Evolutionary conservation across 53 echinoderm and acorn worm species (phyloP).

Genomic region (Luidia sarsii): DNA sequence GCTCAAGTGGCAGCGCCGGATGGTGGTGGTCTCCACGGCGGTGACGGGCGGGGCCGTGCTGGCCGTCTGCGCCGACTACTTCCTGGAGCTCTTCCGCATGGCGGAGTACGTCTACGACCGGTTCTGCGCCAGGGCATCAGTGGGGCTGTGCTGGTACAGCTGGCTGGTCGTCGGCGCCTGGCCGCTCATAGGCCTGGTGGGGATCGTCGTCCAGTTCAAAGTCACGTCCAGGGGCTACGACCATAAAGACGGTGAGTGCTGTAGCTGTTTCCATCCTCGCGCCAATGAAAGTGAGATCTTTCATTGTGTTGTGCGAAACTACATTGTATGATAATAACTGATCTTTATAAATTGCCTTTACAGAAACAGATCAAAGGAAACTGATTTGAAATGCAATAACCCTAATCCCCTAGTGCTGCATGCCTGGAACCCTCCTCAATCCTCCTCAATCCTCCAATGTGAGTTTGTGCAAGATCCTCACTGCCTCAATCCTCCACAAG

Average conservation of each 20-base stretch:
- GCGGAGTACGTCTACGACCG: slow-evolving; percentile 88
- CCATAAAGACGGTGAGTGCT: slow-evolving; percentile 87
- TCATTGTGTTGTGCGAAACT: no score
- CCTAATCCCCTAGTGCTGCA: no score
- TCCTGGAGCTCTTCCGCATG: slow-evolving; percentile 91
- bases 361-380: background rate
- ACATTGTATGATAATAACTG: no score
- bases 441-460: no score
- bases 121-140: slow-evolving; percentile 72
- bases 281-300: no score
- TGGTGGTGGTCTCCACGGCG: slow-evolving; percentile 75
- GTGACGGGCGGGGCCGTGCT: slow-evolving; percentile 88
- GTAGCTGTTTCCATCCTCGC: no score
- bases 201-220: slow-evolving; percentile 86
- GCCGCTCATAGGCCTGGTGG: slow-evolving; percentile 79
- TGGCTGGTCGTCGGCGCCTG: slow-evolving; percentile 94
- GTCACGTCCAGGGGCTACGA: slow-evolving; percentile 87
- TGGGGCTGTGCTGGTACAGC: slow-evolving; percentile 87
- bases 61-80: slow-evolving; percentile 86
- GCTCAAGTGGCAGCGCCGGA: slow-evolving; percentile 82
- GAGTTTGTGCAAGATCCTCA: no score
- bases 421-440: no score
- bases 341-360: no score
- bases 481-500: no score
- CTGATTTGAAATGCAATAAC: background rate